A percentile compares a stretch with the other conserved stretches of the same genome.
These are phyloP conservation scores for Desmophyllum pertusum DNA, from an alignment of 92 coral and sea anemone genomes.

Conservation along the genomic window DNA sequence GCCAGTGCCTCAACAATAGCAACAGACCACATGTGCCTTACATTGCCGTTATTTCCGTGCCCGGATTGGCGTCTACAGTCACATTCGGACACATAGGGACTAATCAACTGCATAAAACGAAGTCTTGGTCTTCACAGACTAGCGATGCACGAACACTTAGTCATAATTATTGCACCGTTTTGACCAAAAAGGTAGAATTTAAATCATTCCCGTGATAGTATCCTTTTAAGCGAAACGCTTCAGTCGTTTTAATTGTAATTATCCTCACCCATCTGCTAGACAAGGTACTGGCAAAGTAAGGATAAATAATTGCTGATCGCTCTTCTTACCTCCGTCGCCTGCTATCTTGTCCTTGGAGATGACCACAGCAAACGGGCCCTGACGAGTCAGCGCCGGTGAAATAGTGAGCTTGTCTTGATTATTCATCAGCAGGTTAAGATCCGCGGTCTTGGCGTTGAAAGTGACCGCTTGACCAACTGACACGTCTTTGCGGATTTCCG, in stretches of 20 bases:
- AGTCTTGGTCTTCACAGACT: too few species aligned
- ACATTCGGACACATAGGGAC: too few species aligned
- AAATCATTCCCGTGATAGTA: too few species aligned
- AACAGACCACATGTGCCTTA: too few species aligned
- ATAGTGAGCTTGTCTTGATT: conserved; percentile 67
- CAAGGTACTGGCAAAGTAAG: neutral
- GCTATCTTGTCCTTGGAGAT: conserved; percentile 44
- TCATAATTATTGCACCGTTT: too few species aligned
- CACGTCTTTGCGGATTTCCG: conserved; percentile 61
- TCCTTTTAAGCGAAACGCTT: too few species aligned
- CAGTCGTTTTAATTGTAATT: neutral
- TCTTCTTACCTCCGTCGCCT: conserved; percentile 55
- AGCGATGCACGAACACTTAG: too few species aligned
- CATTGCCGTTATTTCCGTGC: too few species aligned
- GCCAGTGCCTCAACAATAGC: too few species aligned
- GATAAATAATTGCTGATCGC: neutral
- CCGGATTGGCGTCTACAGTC: too few species aligned
- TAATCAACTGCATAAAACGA: too few species aligned
- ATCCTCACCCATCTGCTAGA: neutral
- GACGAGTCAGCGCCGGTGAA: conserved; percentile 51
- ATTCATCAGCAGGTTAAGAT: conserved; percentile 66
- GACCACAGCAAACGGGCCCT: conserved; percentile 53
- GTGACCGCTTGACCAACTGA: conserved; percentile 55
- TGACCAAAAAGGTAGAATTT: too few species aligned
- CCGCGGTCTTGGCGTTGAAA: conserved; percentile 67